Evolutionary conservation across 2,113 vertebrate genomes (phyloP).

Genomic region (Nycticorax nycticorax): DNA sequence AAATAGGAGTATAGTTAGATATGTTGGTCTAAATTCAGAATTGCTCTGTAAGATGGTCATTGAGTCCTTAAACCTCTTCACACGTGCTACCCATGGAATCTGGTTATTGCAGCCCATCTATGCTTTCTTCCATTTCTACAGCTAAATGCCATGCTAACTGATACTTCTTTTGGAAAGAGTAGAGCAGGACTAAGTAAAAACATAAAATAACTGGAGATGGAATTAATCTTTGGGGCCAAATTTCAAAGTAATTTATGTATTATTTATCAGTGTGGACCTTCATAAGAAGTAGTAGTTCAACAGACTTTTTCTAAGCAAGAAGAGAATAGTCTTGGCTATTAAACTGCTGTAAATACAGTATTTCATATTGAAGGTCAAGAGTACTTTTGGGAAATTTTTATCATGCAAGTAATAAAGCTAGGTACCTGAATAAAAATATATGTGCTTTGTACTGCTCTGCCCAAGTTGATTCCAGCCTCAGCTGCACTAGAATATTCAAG

Average conservation of each 20-base stretch:
- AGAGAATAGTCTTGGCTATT: not conserved
- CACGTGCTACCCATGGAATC: not conserved
- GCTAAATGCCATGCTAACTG: not conserved
- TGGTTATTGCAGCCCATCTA: not conserved
- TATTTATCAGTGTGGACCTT: not conserved
- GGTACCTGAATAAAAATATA: not conserved
- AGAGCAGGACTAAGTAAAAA: not conserved
- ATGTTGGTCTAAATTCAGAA: conserved; percentile 33
- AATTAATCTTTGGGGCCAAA: not conserved
- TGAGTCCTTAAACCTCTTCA: not conserved
- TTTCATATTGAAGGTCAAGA: not conserved
- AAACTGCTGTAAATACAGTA: not conserved
- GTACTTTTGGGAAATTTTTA: not conserved
- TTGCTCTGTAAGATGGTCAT: conserved; percentile 1
- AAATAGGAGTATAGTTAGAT: conserved; percentile 6
- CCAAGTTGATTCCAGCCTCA: not conserved
- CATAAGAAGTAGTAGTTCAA: not conserved
- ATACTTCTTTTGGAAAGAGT: not conserved
- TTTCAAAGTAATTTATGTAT: not conserved
- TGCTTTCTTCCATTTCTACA: not conserved
- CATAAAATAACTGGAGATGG: not conserved
- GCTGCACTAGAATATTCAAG: not conserved
- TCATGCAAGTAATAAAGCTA: not conserved
- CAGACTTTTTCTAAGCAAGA: not conserved
- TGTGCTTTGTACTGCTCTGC: not conserved